Evolutionary conservation across 2,113 vertebrate genomes (phyloP).

Genomic region (Euleptes europaea): DNA sequence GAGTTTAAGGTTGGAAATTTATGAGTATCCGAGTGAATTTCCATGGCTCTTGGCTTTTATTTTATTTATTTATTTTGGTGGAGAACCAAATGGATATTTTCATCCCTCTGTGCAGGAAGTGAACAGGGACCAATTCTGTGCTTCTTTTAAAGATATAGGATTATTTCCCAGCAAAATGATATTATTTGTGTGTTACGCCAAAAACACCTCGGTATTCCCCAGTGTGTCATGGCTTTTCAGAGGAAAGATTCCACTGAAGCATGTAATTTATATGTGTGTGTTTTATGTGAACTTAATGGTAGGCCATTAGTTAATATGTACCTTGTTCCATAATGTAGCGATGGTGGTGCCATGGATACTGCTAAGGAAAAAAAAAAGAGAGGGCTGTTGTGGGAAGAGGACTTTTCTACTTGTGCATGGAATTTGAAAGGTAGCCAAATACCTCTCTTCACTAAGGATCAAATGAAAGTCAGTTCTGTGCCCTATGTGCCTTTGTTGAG

Average conservation of each 20-base stretch:
- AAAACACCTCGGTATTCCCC: conserved; percentile 27
- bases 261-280: conserved; percentile 15
- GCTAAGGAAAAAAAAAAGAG: neutral
- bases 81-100: neutral
- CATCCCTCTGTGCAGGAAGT: neutral
- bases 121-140: conserved; percentile 17
- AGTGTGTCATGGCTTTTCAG: conserved; percentile 2
- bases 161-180: conserved; percentile 15
- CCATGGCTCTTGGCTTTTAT: neutral
- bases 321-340: neutral
- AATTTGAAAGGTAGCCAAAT: neutral
- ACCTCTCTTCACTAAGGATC: neutral
- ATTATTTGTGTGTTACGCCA: conserved; percentile 17
- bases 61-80: conserved; percentile 46
- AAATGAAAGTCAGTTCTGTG: neutral
- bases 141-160: conserved; percentile 42
- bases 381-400: neutral
- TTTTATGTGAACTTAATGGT: conserved; percentile 20
- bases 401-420: neutral
- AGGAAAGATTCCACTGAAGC: conserved; percentile 37
- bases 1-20: conserved; percentile 74
- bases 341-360: neutral
- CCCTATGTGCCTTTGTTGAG: neutral
- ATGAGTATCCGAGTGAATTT: conserved; percentile 76
- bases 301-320: neutral